Percentiles rank a stretch among this genome's conserved stretches.
These are phyloP conservation scores for Muntiacus reevesi DNA, from an alignment of 2,113 vertebrate genomes.

Conservation along the genomic window DNA sequence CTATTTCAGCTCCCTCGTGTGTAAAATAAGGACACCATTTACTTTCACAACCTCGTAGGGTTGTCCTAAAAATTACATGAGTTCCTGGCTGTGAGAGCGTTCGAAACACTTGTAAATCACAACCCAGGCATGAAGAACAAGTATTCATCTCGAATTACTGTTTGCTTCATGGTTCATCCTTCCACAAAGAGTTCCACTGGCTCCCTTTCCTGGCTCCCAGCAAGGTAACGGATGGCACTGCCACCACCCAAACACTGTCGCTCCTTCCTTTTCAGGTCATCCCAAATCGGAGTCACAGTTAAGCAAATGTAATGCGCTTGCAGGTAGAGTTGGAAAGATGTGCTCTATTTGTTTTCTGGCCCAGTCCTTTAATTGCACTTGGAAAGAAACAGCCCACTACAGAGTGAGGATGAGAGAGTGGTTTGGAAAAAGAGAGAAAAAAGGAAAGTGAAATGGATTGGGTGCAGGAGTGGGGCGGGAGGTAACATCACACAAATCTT, in stretches of 20 bases:
- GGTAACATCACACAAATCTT: neutral
- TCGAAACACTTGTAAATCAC: neutral
- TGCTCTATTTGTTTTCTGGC: conserved; percentile 65
- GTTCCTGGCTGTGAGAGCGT: neutral
- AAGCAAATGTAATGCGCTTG: conserved; percentile 26
- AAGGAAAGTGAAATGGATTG: neutral
- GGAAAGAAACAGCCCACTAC: conserved; percentile 52
- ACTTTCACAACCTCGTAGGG: neutral
- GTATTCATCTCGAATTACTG: conserved; percentile 4
- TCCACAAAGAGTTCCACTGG: conserved; percentile 2
- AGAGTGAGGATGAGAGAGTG: conserved; percentile 19
- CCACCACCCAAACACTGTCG: neutral
- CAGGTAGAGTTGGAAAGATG: conserved; percentile 64
- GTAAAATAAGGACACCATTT: conserved; percentile 10
- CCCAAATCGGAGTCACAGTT: conserved; percentile 56
- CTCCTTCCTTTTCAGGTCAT: conserved; percentile 22
- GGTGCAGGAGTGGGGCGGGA: too few species aligned
- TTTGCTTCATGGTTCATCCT: neutral
- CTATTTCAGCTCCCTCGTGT: neutral
- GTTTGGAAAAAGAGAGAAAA: conserved; percentile 38
- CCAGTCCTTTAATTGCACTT: conserved; percentile 55
- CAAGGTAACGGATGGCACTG: conserved; percentile 29
- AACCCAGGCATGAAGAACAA: neutral
- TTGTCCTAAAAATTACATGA: neutral
- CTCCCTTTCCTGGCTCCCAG: conserved; percentile 9